Conservation (phyloP, 2,797 vertebrate genomes). For the Petrocephalus sullivani region DNA sequence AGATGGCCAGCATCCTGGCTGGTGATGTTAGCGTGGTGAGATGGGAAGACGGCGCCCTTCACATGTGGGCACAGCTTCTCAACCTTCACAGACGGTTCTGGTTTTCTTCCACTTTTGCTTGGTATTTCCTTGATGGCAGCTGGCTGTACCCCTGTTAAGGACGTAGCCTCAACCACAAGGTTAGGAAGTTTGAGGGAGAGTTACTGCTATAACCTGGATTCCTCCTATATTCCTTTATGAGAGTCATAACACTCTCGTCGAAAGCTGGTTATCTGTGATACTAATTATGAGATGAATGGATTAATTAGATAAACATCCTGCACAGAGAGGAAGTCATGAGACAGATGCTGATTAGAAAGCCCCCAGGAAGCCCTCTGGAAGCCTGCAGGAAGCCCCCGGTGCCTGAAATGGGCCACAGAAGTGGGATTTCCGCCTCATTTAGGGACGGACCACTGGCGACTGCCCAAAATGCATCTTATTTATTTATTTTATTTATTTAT, state of each 20-base stretch:
- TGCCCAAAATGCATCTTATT: not conserved
- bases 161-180: not conserved
- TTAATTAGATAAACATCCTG: not conserved
- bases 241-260: not conserved
- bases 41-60: not conserved
- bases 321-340: not conserved
- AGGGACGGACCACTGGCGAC: not conserved
- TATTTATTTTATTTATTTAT: too few relatives aligned
- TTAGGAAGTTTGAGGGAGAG: not conserved
- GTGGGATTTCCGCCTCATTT: not conserved
- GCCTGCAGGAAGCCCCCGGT: not conserved
- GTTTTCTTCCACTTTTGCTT: not conserved
- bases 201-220: not conserved
- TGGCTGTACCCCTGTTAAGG: not conserved
- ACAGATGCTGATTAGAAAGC: not conserved
- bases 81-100: not conserved
- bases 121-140: not conserved
- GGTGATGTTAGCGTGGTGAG: not conserved
- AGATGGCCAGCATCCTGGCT: not conserved
- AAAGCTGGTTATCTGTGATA: not conserved
- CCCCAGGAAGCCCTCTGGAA: not conserved
- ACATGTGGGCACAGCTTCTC: not conserved
- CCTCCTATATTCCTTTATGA: not conserved
- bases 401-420: not conserved
- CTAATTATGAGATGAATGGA: not conserved